Base-by-base conservation (phyloP, 2,113 vertebrate species). In the Catagonus wagneri region DNA sequence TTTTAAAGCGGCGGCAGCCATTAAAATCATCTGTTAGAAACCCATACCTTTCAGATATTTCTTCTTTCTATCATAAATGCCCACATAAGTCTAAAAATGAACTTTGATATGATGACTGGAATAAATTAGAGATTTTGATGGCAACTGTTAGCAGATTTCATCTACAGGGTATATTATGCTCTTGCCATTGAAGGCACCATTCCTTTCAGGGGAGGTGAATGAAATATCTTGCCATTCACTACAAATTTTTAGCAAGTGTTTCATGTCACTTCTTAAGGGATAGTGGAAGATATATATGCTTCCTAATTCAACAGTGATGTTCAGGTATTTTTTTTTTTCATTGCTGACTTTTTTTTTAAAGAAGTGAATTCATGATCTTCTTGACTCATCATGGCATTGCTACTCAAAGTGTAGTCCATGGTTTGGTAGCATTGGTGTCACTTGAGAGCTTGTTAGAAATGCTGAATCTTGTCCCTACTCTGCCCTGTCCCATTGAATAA, bases 1-100 rank as follows among this genome's bases (percentile, higher is more conserved):
- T 96, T n/a, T n/a, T n/a, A n/a, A n/a, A n/a, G 10, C 9, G 50
- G 14, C 91, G 93, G 34, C 23, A 74, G 52, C 92, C 97, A 84
- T 92, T 95, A 95, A 89, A 16, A 88, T 29, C 3, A 25, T 93
- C 44, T 92, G 25, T 25, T 83, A 93, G 44, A 10, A 92, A 6
- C n/a, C 63, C 3, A 44, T 25, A 83, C 2, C 61, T 98, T 96
- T 61, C 39, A 81, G 23, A 36, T 97, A 78, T 93, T 97, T 97
- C 19, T 97, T 83, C 94, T 54, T 95, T 91, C 83, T 52, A 11
- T 50, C 60, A 58, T 80, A 95, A 96, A 80, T 86, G 29, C n/a
- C 60, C 74, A 90, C 54, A 60, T 94, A 96, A 68, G 63, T 97
- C 63, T 89, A 83, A 92, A 97, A 96, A 96, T 74, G 79, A 96